phyloP scores from a whole-genome alignment of 2,888 invertebrate species.

The Cistogaster globosa region DNA sequence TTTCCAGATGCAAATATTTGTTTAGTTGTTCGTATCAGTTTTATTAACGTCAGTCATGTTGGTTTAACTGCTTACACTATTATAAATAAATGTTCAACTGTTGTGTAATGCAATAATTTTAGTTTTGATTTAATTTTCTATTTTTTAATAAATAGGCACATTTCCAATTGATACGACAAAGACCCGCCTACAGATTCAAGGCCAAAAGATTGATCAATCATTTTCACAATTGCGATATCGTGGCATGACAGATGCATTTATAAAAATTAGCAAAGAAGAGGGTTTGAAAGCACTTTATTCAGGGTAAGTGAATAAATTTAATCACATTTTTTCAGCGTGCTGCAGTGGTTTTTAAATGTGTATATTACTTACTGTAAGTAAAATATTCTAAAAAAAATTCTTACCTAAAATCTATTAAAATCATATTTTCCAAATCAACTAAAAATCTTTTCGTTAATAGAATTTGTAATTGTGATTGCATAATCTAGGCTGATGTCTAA shows the following conservation, averaged over 20 bases:
- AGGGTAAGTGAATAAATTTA: slow-evolving; percentile 85
- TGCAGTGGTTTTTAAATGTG: slow-evolving; percentile 8
- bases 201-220: slow-evolving; percentile 91
- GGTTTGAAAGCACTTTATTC: slow-evolving; percentile 93
- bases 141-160: slow-evolving; percentile 86
- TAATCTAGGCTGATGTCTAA: too few relatives aligned
- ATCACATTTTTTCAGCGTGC: not conserved
- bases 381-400: too few relatives aligned
- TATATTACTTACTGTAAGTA: not conserved
- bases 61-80: slow-evolving; percentile 34
- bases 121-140: not conserved
- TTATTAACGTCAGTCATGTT: slow-evolving; percentile 11
- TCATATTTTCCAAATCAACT: too few relatives aligned
- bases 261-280: slow-evolving; percentile 93
- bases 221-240: slow-evolving; percentile 91
- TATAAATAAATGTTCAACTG: not conserved
- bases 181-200: slow-evolving; percentile 96
- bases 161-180: slow-evolving; percentile 98
- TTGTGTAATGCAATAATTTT: not conserved
- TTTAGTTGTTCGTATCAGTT: slow-evolving; percentile 39
- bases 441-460: too few relatives aligned
- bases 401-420: too few relatives aligned
- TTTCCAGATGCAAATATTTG: not conserved
- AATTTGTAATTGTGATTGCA: too few relatives aligned
- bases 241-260: slow-evolving; percentile 96